Base-by-base conservation (phyloP, 2,888 invertebrate species). In the Euzetes globulus region DNA sequence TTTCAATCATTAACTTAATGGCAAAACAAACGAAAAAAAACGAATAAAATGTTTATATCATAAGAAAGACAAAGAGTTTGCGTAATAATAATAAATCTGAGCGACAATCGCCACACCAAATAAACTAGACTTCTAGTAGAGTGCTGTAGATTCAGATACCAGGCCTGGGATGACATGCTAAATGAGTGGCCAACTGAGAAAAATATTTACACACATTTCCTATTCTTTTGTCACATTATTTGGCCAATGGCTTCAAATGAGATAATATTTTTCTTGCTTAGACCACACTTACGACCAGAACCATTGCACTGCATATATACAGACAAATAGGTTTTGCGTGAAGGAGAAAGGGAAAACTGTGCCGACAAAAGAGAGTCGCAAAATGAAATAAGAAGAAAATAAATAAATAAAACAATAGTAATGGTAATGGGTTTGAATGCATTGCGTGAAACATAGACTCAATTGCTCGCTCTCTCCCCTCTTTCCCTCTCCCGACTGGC, bases 361-460 rank as follows among this genome's bases (percentile, higher is more conserved):
- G 13, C 41, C 41, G 41, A 41, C 41, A 41, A 41, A 41, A 41
- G 41, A 41, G 13, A 41, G 41, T 41, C 41, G 13, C 6, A 41
- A 13, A 11, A 41, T 13, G 7, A 13, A 41, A 41, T 41, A 5
- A 52, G 52, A 52, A 25, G 25, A 52, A 19, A 52, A 52, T 22
- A 52, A 52, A 25, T 22, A 52, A 52, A 52, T 52, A 52, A 52
- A 52, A 52, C 52, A 52, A 52, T 52, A 52, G 52, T 52, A 52
- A 52, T 52, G 52, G 52, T 52, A 52, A 52, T 52, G 52, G 52
- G 9, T 52, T 52, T 25, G 52, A 52, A 52, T 52, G 19, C 52
- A 52, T 52, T 52, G 52, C 52, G 19, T 19, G 52, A 52, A 52
- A 52, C 45, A 45, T 22, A 52, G 11, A 52, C 6, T 52, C 19